Evolutionary conservation across 1,140 invertebrate species (phyloP).

Genomic region (Dinoponera quadriceps): DNA sequence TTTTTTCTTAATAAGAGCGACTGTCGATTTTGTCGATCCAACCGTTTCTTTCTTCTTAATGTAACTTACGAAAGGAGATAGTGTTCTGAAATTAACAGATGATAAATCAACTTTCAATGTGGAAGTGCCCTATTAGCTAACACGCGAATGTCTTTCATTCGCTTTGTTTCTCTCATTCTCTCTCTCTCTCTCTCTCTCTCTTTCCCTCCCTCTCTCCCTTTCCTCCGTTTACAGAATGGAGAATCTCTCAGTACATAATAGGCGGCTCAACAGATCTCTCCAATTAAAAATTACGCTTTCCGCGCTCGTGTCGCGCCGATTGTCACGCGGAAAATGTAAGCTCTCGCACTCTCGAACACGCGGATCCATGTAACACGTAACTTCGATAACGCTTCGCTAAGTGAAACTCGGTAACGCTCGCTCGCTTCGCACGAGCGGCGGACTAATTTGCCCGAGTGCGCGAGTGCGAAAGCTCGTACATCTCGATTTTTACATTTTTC

Average conservation of each 20-base stretch:
- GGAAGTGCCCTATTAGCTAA: too few species aligned
- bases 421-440: not conserved
- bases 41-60: too few species aligned
- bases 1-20: too few species aligned
- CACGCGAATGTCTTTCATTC: too few species aligned
- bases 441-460: not conserved
- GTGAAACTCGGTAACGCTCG: too few species aligned
- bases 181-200: slow-evolving; percentile 1
- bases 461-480: not conserved
- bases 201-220: not conserved
- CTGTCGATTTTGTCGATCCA: too few species aligned
- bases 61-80: too few species aligned
- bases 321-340: slow-evolving; percentile 16
- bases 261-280: slow-evolving; percentile 8
- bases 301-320: not conserved
- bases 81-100: not conserved
- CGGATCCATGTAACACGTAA: not conserved
- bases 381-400: too few species aligned
- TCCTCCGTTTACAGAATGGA: not conserved
- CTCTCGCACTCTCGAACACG: not conserved
- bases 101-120: not conserved
- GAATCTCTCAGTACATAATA: not conserved
- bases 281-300: slow-evolving; percentile 43
- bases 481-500: slow-evolving; percentile 30
- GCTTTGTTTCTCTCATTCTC: too few species aligned